phyloP scores from a whole-genome alignment of 2,888 invertebrate genomes.

The Flexamia atlantica region DNA sequence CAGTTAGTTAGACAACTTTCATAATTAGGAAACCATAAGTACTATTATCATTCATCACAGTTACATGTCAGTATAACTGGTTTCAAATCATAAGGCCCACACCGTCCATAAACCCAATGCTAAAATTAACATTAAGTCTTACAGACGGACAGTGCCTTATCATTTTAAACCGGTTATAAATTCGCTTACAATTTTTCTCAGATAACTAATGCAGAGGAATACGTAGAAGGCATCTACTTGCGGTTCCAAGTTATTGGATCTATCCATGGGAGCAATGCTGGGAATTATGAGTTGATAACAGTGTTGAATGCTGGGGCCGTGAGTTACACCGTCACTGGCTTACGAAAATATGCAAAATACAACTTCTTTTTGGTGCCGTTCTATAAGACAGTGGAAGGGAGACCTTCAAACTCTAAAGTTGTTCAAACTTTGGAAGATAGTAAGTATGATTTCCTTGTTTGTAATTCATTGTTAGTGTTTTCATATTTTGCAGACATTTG shows the following conservation, averaged over 20 bases:
- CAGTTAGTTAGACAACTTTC: too few species aligned
- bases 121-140: too few species aligned
- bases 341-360: conserved; percentile 92
- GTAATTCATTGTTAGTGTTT: too few species aligned
- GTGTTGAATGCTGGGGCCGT: conserved; percentile 84
- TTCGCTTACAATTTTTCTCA: conserved; percentile 68
- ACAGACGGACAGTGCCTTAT: too few species aligned
- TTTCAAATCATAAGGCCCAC: too few species aligned
- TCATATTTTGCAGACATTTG: too few species aligned
- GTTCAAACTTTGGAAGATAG: conserved; percentile 76
- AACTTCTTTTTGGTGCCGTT: conserved; percentile 95
- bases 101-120: too few species aligned
- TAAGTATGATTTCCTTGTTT: too few species aligned
- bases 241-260: conserved; percentile 74
- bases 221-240: conserved; percentile 84
- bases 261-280: neutral
- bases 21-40: too few species aligned
- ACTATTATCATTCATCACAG: too few species aligned
- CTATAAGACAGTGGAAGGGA: conserved; percentile 91
- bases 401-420: conserved; percentile 92
- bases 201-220: conserved; percentile 76
- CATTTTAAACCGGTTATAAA: too few species aligned
- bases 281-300: conserved; percentile 81
- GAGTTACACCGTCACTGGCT: conserved; percentile 85
- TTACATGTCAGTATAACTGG: too few species aligned